These are phyloP conservation scores for Palaemon carinicauda DNA, from an alignment of 1,140 invertebrate genomes.

Conservation along the genomic window DNA sequence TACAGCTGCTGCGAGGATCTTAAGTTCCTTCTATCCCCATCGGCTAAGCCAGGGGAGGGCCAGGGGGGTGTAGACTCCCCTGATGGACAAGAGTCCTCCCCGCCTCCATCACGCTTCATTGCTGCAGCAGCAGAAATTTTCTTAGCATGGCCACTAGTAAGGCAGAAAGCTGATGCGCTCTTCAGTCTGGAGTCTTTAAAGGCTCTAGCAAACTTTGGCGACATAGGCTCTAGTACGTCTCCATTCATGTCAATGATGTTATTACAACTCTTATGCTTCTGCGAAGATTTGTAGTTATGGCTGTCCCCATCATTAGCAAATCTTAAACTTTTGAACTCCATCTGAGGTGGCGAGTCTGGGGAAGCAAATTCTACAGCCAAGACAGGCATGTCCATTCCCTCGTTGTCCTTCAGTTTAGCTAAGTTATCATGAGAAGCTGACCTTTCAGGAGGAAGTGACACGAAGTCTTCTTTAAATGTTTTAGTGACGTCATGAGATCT, in stretches of 20 bases:
- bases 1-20: not conserved
- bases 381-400: not conserved
- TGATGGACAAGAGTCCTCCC: not conserved
- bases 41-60: not conserved
- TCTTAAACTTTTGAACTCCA: not conserved
- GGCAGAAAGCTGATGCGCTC: conserved; percentile 6
- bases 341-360: not conserved
- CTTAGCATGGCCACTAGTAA: not conserved
- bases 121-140: not conserved
- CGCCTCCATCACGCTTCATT: not conserved
- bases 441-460: not conserved
- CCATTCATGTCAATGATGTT: not conserved
- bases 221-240: not conserved
- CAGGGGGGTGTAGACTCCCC: not conserved
- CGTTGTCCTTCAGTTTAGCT: not conserved
- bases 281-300: not conserved
- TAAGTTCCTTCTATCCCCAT: not conserved
- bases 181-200: conserved; percentile 3
- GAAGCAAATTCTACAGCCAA: not conserved
- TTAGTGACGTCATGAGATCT: conserved; percentile 15
- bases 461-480: not conserved
- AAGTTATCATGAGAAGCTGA: conserved; percentile 19
- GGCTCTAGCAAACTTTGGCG: not conserved
- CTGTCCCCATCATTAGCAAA: not conserved
- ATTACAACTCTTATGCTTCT: conserved; percentile 1